These are phyloP conservation scores for Chionomys nivalis DNA, from an alignment of 2,113 vertebrate species.

Conservation along the genomic window DNA sequence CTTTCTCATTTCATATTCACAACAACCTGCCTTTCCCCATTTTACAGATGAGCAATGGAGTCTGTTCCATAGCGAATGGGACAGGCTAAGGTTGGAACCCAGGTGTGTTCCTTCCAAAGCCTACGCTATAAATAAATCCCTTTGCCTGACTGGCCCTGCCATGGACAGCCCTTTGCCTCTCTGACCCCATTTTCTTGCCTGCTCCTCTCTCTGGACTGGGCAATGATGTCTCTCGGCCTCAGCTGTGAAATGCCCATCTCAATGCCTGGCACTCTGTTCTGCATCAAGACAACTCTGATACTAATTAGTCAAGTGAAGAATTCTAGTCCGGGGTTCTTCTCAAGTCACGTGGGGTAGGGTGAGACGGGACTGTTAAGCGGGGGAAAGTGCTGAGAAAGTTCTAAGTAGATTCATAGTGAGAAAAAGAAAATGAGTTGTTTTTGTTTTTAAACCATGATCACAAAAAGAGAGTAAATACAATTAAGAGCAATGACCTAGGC, in stretches of 20 bases:
- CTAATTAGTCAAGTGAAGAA: background rate
- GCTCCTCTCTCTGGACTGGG: background rate
- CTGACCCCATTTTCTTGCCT: background rate
- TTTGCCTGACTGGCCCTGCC: background rate
- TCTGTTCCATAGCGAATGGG: background rate
- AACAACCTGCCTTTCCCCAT: background rate
- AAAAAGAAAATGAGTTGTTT: background rate
- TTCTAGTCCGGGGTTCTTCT: background rate
- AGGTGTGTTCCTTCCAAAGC: background rate
- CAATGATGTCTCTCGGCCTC: background rate
- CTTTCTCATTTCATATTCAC: slow-evolving; percentile 10
- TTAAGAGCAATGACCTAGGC: background rate
- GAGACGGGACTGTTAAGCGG: background rate
- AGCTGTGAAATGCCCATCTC: background rate
- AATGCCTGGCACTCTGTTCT: background rate
- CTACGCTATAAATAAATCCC: background rate
- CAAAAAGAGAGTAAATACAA: background rate
- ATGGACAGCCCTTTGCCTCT: background rate
- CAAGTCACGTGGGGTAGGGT: background rate
- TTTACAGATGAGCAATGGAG: slow-evolving; percentile 6
- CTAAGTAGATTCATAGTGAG: background rate
- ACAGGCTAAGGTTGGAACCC: background rate
- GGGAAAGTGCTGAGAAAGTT: background rate
- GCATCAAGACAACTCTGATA: background rate
- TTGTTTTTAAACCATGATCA: background rate